These are phyloP conservation scores for Thereuonema tuberculata DNA, from an alignment of 1,140 invertebrate species.

Conservation along the genomic window DNA sequence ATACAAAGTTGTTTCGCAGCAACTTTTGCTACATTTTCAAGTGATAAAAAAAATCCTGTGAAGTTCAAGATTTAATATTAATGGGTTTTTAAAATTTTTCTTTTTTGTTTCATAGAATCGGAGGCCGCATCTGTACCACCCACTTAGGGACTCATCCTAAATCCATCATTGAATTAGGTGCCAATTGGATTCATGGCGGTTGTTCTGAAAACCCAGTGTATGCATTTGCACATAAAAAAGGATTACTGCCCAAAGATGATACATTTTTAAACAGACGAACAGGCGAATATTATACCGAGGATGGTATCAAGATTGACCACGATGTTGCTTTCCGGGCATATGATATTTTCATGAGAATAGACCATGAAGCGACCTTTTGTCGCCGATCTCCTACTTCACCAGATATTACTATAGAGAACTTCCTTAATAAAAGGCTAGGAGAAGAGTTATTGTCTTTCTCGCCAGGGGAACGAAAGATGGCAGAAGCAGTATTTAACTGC, in stretches of 20 bases:
- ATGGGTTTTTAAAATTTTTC: too few species aligned
- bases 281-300: constrained; percentile 5
- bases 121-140: constrained; percentile 56
- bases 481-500: background rate
- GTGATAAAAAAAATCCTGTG: too few species aligned
- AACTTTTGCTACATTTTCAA: too few species aligned
- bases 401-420: background rate
- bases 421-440: background rate
- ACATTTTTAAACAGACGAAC: constrained; percentile 1
- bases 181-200: constrained; percentile 46
- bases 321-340: constrained; percentile 8
- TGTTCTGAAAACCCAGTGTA: constrained; percentile 48
- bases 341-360: constrained; percentile 11
- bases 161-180: constrained; percentile 54
- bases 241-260: constrained; percentile 19
- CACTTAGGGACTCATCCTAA: constrained; percentile 43
- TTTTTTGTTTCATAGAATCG: constrained; percentile 35
- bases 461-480: background rate
- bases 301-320: constrained; percentile 7
- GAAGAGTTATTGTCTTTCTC: background rate
- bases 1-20: too few species aligned
- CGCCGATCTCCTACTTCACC: background rate
- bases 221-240: constrained; percentile 44
- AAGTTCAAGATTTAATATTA: too few species aligned
- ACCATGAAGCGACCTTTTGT: constrained; percentile 7